Evolutionary conservation across 92 coral and sea anemone species (phyloP), one percentile per base, ranked within the genome.

Genomic region (Phenganax subtilis): DNA sequence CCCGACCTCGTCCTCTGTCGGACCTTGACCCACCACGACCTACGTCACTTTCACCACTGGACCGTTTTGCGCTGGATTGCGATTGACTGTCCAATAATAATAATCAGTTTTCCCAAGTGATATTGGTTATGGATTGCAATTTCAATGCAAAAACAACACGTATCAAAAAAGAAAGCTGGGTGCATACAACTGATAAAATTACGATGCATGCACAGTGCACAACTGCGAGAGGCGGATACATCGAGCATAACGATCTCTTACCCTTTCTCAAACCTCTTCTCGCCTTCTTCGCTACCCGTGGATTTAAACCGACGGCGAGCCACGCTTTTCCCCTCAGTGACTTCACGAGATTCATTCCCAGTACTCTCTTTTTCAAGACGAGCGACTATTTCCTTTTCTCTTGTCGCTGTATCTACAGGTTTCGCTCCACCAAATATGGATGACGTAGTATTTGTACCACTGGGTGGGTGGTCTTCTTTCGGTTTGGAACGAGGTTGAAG

Each of bases 381-480:
- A 66, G 89, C 96, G 65, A 91, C 99, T 57, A 96, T 89, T 85
- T 96, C 97, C 86, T 87, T 89, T 88, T 96, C 99, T 81, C 88
- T 91, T 66, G 97, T 84, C 65, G 97, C 90, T 9, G 99, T 96
- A 68, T 96, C 92, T 7, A 96, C 99, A 17, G 99, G 99, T 82
- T 90, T 96, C 7, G 99, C 99, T 68, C 85, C 91, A 7, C 99
- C 99, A 90, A 96, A 96, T 85, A 96, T 91, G 8, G 96, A 90
- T 66, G 91, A 86, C 12, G 85, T 60, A 16, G 83, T 77, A 10
- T 0, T 54, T 31, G 57, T 65, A 47, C 47, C 82, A 27, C 61
- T 53, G 44, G 31, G 16, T 12, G 9, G 11, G 55, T 80, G 85
- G 29, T 55, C 80, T 6, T 79, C 79, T 80, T 90, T 82, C 15